Evolutionary conservation across 2,888 invertebrate species (phyloP).

Genomic region (Plebejus anna): DNA sequence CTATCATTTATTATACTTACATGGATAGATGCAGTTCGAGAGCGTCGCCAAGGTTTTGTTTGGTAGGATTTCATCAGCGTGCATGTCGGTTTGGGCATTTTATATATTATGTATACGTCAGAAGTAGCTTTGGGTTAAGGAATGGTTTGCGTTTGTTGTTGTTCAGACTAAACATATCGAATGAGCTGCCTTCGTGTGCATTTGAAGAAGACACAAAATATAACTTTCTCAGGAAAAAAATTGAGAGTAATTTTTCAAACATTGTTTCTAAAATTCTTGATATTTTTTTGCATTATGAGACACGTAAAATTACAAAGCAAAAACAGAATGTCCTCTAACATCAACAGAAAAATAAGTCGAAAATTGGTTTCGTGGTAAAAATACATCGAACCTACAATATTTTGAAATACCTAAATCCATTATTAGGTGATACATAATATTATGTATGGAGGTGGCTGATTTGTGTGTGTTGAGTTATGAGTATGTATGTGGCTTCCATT

Average conservation of each 20-base stretch:
- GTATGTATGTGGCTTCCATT: slow-evolving; percentile 30
- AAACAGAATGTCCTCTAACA: background rate
- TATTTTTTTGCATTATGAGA: background rate
- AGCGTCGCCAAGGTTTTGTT: slow-evolving; percentile 8
- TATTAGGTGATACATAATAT: background rate
- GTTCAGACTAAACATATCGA: slow-evolving; percentile 22
- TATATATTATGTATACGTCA: background rate
- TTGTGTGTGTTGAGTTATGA: slow-evolving; percentile 25
- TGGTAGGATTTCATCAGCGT: slow-evolving; percentile 3
- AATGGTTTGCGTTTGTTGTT: slow-evolving; percentile 24
- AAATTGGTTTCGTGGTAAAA: background rate
- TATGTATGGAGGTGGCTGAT: slow-evolving; percentile 26
- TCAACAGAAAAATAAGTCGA: background rate
- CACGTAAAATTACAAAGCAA: background rate
- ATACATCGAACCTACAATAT: background rate
- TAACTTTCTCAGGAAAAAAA: background rate
- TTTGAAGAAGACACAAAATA: background rate
- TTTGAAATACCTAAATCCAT: background rate
- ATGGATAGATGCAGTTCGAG: background rate
- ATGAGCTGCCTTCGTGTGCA: slow-evolving; percentile 20
- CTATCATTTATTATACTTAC: background rate
- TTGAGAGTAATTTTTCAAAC: background rate
- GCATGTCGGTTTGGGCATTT: slow-evolving; percentile 27
- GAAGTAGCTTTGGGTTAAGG: slow-evolving; percentile 21
- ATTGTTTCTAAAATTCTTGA: background rate